Base-by-base conservation (phyloP, 2,888 invertebrate species). In the Eupithecia dodoneata region DNA sequence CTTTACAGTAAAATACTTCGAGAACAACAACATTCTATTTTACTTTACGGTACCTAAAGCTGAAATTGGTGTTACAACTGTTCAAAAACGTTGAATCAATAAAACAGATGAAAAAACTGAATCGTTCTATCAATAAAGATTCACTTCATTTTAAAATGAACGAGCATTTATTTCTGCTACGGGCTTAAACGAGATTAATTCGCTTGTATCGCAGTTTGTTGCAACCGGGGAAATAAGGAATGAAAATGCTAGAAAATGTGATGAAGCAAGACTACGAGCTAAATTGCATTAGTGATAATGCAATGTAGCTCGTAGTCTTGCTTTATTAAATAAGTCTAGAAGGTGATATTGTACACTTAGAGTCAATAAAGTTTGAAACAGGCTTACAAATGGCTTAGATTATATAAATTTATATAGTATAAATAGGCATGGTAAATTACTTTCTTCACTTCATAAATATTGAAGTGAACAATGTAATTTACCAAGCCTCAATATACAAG, bases 1-100 rank as follows among this genome's bases (percentile, higher is more conserved):
- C 78, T 79, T 77, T 81, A 83, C 83, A 85, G 84, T 84, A 78
- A 80, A 77, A 71, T 74, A 72, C 2, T 66, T 30, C 76, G 41
- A 78, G 78, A 67, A 78, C 69, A 71, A n/a, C 73, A 76, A 78
- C 70, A 59, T 59, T 7, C 0, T 18, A 63, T 12, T 42, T 66
- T 66, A 15, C 13, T 15, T 15, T 30, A 30, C 30, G 30, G 30
- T 30, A 30, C 30, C 30, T 63, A 12, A 30, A 63, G 30, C 10
- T 63, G 4, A 63, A 30, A 63, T 63, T 63, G 18, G 30, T 2
- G 30, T 63, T 30, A 63, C 9, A 5, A 18, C 18, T 3, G 3
- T 59, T 59, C 55, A 59, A n/a, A 18, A 59, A 18, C 9, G 9
- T 7, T 59, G n/a, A 59, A 59, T 18, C 9, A 59, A 18, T 59